phyloP scores from a whole-genome alignment of 2,797 vertebrate genomes.

The Megaceryle alcyon region DNA sequence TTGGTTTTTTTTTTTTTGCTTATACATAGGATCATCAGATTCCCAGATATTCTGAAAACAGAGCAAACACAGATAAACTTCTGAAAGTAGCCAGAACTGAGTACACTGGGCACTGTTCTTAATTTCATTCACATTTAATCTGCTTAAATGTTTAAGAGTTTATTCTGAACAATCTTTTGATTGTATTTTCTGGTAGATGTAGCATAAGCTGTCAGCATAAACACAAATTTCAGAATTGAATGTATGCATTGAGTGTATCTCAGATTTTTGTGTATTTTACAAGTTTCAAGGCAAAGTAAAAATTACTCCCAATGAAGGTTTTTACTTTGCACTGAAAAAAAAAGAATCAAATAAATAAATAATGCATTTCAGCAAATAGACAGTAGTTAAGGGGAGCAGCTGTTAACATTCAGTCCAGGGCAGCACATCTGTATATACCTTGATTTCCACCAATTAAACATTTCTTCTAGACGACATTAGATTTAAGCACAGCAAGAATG shows the following conservation, averaged over 20 bases:
- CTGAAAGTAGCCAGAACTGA: background rate
- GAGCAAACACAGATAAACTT: background rate
- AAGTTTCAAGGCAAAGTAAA: background rate
- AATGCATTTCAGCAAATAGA: background rate
- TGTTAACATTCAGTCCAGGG: background rate
- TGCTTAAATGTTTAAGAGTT: background rate
- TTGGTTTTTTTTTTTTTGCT: background rate
- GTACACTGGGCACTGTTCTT: background rate
- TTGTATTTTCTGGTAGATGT: background rate
- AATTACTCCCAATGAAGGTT: background rate
- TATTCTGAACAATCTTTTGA: background rate
- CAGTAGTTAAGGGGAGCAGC: background rate
- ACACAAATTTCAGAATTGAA: background rate
- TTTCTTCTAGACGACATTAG: background rate
- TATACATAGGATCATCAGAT: background rate
- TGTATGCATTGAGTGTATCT: background rate
- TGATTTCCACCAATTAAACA: background rate
- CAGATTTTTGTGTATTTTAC: background rate
- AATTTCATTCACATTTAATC: background rate
- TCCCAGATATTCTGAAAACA: background rate
- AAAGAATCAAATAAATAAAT: background rate
- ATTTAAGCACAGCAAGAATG: background rate
- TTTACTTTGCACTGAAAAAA: background rate
- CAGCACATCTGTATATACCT: background rate
- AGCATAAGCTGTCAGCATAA: background rate